phyloP scores from a whole-genome alignment of 2,797 vertebrate species.

The Muscicapa comitata region DNA sequence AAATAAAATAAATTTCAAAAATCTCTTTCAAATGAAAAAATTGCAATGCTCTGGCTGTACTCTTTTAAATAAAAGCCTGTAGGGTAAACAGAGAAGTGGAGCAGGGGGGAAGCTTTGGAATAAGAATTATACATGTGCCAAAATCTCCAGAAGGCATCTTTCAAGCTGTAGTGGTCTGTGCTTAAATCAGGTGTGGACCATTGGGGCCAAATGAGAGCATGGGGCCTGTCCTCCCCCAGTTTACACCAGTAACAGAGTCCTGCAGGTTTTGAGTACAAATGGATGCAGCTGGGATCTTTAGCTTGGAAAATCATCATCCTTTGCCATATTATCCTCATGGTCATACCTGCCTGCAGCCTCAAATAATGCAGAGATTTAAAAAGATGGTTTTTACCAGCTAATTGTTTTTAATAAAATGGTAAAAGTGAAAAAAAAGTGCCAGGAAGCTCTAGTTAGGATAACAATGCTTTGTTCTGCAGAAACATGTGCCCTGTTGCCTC shows the following conservation, averaged over 20 bases:
- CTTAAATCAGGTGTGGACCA: not conserved
- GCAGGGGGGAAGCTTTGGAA: not conserved
- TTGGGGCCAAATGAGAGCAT: not conserved
- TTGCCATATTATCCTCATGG: not conserved
- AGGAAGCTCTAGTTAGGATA: conserved; percentile 69
- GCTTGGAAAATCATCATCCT: not conserved
- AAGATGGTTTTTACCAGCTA: conserved; percentile 65
- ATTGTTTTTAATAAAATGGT: conserved; percentile 74
- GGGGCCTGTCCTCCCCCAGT: not conserved
- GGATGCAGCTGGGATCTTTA: not conserved
- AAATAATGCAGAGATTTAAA: conserved; percentile 63
- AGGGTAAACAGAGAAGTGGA: not conserved
- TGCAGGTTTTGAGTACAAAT: not conserved
- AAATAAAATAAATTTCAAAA: not conserved
- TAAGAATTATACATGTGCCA: not conserved
- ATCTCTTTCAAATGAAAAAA: not conserved
- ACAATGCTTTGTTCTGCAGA: conserved; percentile 69
- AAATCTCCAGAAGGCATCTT: not conserved
- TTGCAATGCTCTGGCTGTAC: not conserved
- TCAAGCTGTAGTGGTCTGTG: not conserved
- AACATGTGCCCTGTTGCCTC: conserved; percentile 53
- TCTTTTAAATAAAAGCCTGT: conserved; percentile 6
- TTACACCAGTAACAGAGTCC: not conserved
- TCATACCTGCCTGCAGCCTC: not conserved
- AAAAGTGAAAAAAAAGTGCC: conserved; percentile 69